Base-by-base conservation (phyloP, 2,797 vertebrate species). In the Sphaeramia orbicularis region DNA sequence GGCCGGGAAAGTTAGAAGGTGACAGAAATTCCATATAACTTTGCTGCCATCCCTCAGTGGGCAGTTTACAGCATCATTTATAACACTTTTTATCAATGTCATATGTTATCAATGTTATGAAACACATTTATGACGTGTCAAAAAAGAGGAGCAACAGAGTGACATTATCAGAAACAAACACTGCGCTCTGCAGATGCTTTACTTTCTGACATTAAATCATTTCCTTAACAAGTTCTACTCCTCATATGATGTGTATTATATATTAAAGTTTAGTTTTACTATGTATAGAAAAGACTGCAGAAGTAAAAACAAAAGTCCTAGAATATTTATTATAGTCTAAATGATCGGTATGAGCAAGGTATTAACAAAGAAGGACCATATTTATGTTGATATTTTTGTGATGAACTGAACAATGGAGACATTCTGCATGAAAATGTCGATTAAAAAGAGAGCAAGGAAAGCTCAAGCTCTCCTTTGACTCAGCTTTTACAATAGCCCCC, bases 61-160 rank as follows among this genome's bases (percentile, higher is more conserved):
- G 54, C 40, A 16, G 40, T 41, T 57, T 57, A 57, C 40, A 16
- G 13, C 15, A 24, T 57, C 54, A 27, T 57, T 57, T 57, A 41
- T 41, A 57, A 57, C 54, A 43, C 30, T 24, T 57, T 43, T 57
- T 32, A 57, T 57, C 54, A 57, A 57, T 16, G 54, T 57, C 54
- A 43, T 27, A 35, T 35, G 32, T 57, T 32, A 57, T 57, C 54
- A 57, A 44, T 32, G 54, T 57, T 41, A 43, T 27, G 40, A 43
- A 57, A 57, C 54, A 32, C 54, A 57, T 43, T 57, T 57, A 43
- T 30, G 54, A 41, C 1, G 12, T n/a, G 24, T 57, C 54, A 57
- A 57, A 57, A 18, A 21, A 9, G 54, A 40, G 43, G 32, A 43
- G 41, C 54, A 57, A 40, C 54, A 32, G 54, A 57, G 40, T 43